Conservation (phyloP, 2,888 invertebrate species). For the Arge pagana region DNA sequence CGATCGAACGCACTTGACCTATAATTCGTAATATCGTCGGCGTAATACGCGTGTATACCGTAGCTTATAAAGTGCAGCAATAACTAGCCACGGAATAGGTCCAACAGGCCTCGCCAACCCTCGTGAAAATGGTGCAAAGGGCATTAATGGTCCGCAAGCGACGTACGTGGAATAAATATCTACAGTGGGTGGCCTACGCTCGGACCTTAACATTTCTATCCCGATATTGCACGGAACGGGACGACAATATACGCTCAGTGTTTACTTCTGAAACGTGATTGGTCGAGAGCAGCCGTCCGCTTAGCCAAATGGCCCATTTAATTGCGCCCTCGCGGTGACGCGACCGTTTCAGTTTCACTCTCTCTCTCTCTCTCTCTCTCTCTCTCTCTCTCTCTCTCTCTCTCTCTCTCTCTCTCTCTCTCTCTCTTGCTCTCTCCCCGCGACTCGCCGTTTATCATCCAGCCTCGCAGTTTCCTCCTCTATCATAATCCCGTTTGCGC, state of each 20-base stretch:
- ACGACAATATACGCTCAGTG: not conserved
- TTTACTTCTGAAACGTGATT: not conserved
- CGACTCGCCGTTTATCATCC: no score
- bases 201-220: constrained; percentile 27
- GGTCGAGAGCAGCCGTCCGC: not conserved
- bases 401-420: no score
- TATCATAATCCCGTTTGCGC: no score
- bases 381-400: no score
- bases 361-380: no score
- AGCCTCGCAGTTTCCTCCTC: no score
- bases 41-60: constrained; percentile 5
- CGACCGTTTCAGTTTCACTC: no score
- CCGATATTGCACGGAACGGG: constrained; percentile 22
- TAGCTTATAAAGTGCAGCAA: constrained; percentile 9
- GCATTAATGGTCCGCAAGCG: constrained; percentile 17
- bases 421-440: no score
- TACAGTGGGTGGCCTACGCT: no score
- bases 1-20: constrained; percentile 11
- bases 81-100: constrained; percentile 11
- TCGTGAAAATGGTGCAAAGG: no score
- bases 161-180: constrained; percentile 27
- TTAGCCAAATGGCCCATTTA: constrained; percentile 6
- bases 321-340: no score
- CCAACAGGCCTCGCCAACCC: constrained; percentile 12
- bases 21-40: not conserved